Conservation (phyloP, 2,797 vertebrate species). For the Microctenopoma stevenorrisi region DNA sequence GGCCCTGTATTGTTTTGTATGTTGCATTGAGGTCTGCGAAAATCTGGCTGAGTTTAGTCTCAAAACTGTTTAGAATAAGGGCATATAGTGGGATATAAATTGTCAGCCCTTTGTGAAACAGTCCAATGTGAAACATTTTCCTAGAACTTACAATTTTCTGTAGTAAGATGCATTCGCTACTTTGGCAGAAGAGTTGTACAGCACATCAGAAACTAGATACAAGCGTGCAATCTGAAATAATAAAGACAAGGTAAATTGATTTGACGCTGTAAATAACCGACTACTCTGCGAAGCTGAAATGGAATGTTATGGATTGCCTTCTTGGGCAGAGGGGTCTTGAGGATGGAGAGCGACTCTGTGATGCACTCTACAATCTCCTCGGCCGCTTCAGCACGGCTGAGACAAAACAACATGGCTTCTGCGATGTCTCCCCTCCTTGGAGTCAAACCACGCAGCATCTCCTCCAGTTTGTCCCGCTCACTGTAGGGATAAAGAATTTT, state of each 20-base stretch:
- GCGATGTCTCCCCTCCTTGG: conserved; percentile 95
- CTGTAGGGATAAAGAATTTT: conserved; percentile 72
- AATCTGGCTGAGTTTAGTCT: conserved; percentile 97
- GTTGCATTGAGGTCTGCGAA: conserved; percentile 97
- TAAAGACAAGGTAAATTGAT: background rate
- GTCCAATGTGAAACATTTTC: background rate
- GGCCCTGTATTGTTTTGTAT: conserved; percentile 97
- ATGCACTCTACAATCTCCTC: conserved; percentile 99
- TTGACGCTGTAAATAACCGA: accelerated
- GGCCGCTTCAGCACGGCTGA: conserved; percentile 94
- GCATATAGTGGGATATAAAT: background rate
- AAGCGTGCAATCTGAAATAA: conserved; percentile 93
- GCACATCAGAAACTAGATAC: conserved; percentile 97
- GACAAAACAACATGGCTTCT: conserved; percentile 98
- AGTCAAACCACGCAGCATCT: conserved; percentile 92
- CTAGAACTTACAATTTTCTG: conserved; percentile 95
- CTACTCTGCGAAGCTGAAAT: background rate
- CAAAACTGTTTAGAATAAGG: conserved; percentile 87
- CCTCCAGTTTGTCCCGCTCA: conserved; percentile 97
- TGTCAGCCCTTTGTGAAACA: background rate
- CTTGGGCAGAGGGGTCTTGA: conserved; percentile 98
- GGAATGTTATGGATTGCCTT: conserved; percentile 81
- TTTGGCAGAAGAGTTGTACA: conserved; percentile 99
- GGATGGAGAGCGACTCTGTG: conserved; percentile 95
- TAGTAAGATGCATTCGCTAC: conserved; percentile 98